These are phyloP conservation scores for Heliothis peltigera DNA, from an alignment of 2,888 invertebrate species.

Conservation along the genomic window DNA sequence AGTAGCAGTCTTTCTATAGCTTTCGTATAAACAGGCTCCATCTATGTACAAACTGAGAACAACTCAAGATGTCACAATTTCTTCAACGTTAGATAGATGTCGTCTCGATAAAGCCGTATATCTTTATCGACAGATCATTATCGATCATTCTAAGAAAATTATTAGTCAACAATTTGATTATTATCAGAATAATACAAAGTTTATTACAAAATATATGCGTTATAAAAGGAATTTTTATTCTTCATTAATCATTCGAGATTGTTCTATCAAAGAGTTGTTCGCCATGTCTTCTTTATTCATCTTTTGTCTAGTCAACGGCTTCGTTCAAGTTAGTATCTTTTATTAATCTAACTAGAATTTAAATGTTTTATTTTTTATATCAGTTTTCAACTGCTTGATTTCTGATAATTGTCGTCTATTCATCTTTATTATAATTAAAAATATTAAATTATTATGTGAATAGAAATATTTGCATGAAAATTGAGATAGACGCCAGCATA, in stretches of 20 bases:
- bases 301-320: constrained; percentile 39
- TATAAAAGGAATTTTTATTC: constrained; percentile 27
- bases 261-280: neutral
- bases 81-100: constrained; percentile 2
- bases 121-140: constrained; percentile 20
- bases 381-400: no score
- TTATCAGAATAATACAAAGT: neutral
- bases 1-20: neutral
- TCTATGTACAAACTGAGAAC: neutral
- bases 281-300: constrained; percentile 21
- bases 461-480: no score
- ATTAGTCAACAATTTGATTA: neutral
- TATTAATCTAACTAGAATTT: neutral
- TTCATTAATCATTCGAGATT: constrained; percentile 14
- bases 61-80: neutral
- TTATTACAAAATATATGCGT: constrained; percentile 19
- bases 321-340: constrained; percentile 39
- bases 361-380: no score
- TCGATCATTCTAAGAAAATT: constrained; percentile 6
- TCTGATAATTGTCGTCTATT: no score
- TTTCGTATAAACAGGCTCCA: constrained; percentile 6
- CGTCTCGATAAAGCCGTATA: neutral
- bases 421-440: no score
- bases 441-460: no score
- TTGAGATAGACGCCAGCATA: no score